A percentile compares a stretch with the other conserved stretches of the same genome.
phyloP scores from a whole-genome alignment of 2,888 invertebrate genomes.

The Hartigia nigra region DNA sequence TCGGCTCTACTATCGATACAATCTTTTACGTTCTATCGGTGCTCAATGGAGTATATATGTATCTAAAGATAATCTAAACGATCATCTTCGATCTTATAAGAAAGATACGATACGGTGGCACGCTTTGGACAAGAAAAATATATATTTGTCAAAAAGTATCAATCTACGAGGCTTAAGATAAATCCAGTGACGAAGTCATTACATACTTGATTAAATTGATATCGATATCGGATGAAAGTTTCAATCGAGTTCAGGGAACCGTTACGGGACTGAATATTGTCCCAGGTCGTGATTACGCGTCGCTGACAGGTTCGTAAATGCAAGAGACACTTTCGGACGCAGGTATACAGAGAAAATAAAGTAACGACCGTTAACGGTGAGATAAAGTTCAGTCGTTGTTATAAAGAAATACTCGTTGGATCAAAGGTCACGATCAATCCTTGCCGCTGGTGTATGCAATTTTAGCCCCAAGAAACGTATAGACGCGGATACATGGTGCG shows the following conservation, averaged over 20 bases:
- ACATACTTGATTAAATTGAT: not conserved
- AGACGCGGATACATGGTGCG: not conserved
- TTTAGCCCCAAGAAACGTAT: not conserved
- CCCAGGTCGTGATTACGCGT: not conserved
- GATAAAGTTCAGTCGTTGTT: not conserved
- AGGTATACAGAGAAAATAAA: not conserved
- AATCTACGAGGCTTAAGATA: not conserved
- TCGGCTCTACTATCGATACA: too few relatives aligned
- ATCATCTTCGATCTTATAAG: not conserved
- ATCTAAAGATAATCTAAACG: not conserved
- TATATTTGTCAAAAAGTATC: not conserved
- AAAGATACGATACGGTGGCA: not conserved
- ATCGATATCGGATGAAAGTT: not conserved
- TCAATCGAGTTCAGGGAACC: not conserved
- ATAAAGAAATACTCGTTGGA: not conserved
- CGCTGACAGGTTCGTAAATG: not conserved
- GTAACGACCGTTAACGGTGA: not conserved
- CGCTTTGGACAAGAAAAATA: not conserved
- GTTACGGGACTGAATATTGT: not conserved
- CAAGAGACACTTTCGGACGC: not conserved
- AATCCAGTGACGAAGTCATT: not conserved
- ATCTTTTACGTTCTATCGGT: not conserved
- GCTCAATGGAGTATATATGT: not conserved
- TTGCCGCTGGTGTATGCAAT: not conserved
- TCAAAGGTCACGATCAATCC: not conserved